Evolutionary conservation across 2,113 vertebrate genomes (phyloP), one percentile per base, ranked within the genome.

Genomic region (Setophaga coronata): DNA sequence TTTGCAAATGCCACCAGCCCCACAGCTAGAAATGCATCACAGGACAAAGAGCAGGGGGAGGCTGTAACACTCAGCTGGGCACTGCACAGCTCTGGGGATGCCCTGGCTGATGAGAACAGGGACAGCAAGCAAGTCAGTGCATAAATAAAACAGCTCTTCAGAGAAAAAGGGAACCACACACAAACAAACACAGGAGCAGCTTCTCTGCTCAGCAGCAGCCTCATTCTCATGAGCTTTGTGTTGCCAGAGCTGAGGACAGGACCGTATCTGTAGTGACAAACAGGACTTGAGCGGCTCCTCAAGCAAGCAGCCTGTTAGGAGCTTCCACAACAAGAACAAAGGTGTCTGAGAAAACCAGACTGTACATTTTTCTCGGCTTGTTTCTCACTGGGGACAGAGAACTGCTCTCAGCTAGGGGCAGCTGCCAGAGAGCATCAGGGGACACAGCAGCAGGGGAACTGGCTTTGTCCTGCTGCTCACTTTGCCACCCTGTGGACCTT

Each of bases 101-200:
- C 5, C 82, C 42, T 11, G 28, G 65, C 51, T 85, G 74, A 65
- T 24, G 29, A 67, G 38, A 66, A 58, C 26, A 45, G 13, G 10
- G 24, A 31, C 58, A 67, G 43, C 10, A 25, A 42, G 23, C 33
- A 70, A 1, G 0, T 12, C 51, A 1, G 0, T 18, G 50, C 43
- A 34, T 8, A 20, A 62, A 31, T 17, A 10, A 66, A 81, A 36
- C 23, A 18, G 64, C 43, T 73, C 54, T 67, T 20, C 7, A 5
- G 43, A 50, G 57, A 51, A 42, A 51, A 60, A 19, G 13, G 47
- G 19, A 71, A 12, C 33, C 24, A 43, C 17, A 61, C 14, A 33
- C 23, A 14, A 18, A 60, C 18, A 12, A 15, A 14, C 17, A 36
- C 14, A 28, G 17, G 5, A 43, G 21, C 23, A 31, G 1, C 10